Conservation (phyloP, 2,888 invertebrate genomes). For the Netelia fuscicornis region DNA sequence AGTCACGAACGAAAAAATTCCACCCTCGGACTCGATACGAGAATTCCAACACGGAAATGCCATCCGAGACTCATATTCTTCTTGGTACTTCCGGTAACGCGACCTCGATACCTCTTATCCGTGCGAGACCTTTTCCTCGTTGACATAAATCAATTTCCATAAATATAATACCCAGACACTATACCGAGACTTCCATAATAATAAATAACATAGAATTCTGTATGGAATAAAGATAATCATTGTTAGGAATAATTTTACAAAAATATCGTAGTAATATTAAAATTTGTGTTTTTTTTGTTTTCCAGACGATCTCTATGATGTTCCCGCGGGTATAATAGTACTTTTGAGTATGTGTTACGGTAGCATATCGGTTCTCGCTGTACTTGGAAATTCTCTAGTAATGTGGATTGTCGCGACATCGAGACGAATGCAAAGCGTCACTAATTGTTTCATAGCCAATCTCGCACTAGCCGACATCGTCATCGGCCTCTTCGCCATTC, state of each 20-base stretch:
- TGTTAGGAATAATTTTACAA: background rate
- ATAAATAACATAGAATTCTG: background rate
- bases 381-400: conserved; percentile 93
- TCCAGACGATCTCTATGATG: conserved; percentile 89
- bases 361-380: conserved; percentile 92
- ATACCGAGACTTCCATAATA: background rate
- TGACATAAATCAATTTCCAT: background rate
- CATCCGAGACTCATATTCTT: conserved; percentile 28
- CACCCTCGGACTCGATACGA: background rate
- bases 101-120: background rate
- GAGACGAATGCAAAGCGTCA: conserved; percentile 92
- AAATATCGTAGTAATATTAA: background rate
- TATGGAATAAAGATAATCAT: background rate
- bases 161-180: background rate
- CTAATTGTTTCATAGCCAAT: conserved; percentile 95
- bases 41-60: conserved; percentile 45
- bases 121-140: conserved; percentile 12
- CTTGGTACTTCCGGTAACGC: background rate
- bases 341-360: conserved; percentile 93
- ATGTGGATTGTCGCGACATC: conserved; percentile 94
- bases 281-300: background rate
- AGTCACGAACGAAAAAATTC: conserved; percentile 14
- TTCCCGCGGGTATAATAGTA: conserved; percentile 90
- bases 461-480: conserved; percentile 94
- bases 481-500: conserved; percentile 94